phyloP scores from a whole-genome alignment of 2,113 vertebrate genomes.

The Sylvia atricapilla region DNA sequence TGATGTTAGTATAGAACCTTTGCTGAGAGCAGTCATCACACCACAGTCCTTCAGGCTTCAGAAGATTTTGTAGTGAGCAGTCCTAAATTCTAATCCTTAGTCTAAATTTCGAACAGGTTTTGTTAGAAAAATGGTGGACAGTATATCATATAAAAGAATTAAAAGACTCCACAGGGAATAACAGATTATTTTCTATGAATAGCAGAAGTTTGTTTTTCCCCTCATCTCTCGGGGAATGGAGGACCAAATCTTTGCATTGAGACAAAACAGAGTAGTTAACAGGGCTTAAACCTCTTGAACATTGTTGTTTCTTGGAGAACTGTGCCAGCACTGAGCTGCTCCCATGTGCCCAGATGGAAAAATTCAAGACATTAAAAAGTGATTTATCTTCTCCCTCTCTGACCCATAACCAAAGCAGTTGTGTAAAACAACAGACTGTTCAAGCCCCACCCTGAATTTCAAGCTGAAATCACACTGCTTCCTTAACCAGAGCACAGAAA shows the following conservation, averaged over 20 bases:
- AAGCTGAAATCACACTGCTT: neutral
- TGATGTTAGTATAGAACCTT: neutral
- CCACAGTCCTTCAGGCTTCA: neutral
- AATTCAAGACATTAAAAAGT: neutral
- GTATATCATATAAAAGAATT: neutral
- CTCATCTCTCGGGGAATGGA: neutral
- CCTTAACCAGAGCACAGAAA: neutral
- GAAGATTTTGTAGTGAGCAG: too few relatives aligned
- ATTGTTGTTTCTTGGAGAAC: rapidly evolving
- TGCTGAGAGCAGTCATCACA: neutral
- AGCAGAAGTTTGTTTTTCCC: neutral
- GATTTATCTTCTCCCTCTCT: neutral
- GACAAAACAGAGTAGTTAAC: neutral
- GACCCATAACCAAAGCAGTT: neutral
- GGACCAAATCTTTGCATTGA: neutral
- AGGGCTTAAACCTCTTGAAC: neutral
- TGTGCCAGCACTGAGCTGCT: neutral
- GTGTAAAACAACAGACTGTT: rapidly evolving
- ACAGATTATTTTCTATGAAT: neutral
- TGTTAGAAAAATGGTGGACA: neutral
- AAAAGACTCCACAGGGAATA: neutral
- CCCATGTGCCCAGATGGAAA: rapidly evolving
- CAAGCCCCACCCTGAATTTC: neutral
- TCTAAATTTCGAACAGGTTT: neutral
- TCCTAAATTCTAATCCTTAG: neutral